Evolutionary conservation across 2,797 vertebrate species (phyloP).

Genomic region (Podargus strigoides): DNA sequence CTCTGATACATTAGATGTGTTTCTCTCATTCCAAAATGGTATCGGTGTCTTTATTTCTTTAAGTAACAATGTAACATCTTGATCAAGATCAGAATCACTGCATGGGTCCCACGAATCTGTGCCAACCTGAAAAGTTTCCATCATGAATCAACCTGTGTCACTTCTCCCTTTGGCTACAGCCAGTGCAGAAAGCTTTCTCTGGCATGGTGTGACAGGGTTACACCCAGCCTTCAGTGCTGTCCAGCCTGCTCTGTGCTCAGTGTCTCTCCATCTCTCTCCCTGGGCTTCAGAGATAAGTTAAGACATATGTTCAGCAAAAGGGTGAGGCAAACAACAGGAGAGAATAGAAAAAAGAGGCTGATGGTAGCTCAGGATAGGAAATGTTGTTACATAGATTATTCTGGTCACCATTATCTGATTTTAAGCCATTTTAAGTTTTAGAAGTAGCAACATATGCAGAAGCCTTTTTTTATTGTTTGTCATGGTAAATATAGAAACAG

Average conservation of each 20-base stretch:
- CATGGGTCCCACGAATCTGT: neutral
- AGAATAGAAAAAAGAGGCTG: neutral
- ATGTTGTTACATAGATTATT: neutral
- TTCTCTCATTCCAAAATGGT: neutral
- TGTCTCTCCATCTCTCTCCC: neutral
- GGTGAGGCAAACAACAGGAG: neutral
- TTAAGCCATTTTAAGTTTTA: neutral
- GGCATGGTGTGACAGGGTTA: rapidly evolving
- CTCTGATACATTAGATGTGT: neutral
- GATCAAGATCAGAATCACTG: neutral
- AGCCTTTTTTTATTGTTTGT: neutral
- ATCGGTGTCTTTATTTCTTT: neutral
- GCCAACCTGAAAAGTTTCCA: neutral
- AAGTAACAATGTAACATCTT: neutral
- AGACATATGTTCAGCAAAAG: neutral
- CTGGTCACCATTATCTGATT: slow-evolving; percentile 9
- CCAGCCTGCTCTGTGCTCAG: neutral
- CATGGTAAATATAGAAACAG: neutral
- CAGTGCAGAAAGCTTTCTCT: neutral
- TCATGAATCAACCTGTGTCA: neutral
- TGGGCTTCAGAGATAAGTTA: neutral
- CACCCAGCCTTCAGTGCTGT: neutral
- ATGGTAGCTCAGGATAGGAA: neutral
- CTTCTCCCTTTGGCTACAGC: neutral
- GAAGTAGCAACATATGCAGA: neutral